Conservation (phyloP, 2,888 invertebrate species). For the Lasioglossum morio region DNA sequence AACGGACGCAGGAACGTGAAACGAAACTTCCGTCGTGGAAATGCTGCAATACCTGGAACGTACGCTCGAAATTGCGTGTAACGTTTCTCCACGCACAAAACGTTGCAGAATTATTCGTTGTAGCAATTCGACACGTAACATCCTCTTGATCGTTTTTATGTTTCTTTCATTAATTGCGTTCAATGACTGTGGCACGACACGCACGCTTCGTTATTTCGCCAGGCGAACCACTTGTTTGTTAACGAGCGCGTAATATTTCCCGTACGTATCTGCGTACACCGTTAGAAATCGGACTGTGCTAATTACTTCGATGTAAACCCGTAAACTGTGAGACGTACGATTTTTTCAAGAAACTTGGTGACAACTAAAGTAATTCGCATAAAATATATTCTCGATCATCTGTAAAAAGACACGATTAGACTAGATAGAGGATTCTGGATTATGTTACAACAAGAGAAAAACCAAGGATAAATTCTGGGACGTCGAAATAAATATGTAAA, state of each 20-base stretch:
- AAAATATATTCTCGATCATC: background rate
- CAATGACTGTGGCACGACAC: constrained; percentile 34
- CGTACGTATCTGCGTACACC: constrained; percentile 21
- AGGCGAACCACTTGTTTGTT: constrained; percentile 50
- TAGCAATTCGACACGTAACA: constrained; percentile 34
- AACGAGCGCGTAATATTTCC: constrained; percentile 38
- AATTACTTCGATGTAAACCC: background rate
- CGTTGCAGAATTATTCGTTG: constrained; percentile 13
- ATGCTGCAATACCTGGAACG: background rate
- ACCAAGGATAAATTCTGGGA: background rate
- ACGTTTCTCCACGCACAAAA: constrained; percentile 7
- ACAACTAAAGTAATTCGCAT: background rate
- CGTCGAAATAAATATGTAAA: background rate
- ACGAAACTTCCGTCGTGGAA: background rate
- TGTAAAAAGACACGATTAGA: background rate
- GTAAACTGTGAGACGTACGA: background rate
- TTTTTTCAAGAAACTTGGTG: background rate
- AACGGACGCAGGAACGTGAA: background rate
- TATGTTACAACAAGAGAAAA: background rate
- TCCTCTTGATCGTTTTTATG: constrained; percentile 35
- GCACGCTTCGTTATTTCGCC: constrained; percentile 44
- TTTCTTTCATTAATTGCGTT: constrained; percentile 40
- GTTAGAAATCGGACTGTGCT: constrained; percentile 31
- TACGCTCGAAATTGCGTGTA: constrained; percentile 20
- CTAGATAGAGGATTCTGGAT: background rate